Evolutionary conservation across 2,113 vertebrate species (phyloP).

Genomic region (Erythrolamprus reginae): DNA sequence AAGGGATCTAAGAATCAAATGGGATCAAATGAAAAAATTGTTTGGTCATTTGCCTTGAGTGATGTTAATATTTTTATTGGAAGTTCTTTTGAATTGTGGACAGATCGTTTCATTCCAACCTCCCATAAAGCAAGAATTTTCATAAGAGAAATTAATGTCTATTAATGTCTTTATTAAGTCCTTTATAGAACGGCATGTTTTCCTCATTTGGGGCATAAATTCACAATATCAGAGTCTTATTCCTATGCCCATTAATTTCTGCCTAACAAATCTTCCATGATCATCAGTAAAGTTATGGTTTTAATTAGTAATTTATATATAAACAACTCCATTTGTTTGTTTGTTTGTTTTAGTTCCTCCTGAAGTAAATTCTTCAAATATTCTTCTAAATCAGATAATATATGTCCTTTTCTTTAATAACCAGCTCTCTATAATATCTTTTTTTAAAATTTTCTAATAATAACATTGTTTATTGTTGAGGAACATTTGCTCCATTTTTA

Average conservation of each 20-base stretch:
- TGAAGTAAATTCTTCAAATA: not conserved
- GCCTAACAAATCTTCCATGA: not conserved
- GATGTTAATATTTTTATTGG: not conserved
- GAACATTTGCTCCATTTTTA: not conserved
- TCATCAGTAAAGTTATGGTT: not conserved
- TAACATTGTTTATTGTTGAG: not conserved
- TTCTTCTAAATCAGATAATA: not conserved
- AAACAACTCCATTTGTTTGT: not conserved
- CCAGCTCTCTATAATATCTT: not conserved
- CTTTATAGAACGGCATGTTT: not conserved
- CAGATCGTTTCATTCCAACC: not conserved
- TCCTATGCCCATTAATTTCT: not conserved
- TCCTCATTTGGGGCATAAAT: not conserved
- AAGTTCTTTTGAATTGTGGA: not conserved
- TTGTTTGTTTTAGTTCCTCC: not conserved
- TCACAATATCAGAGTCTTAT: not conserved
- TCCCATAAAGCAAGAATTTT: not conserved
- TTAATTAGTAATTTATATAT: not conserved
- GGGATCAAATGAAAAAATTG: not conserved
- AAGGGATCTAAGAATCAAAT: too few species aligned
- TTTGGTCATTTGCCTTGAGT: not conserved
- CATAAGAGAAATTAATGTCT: not conserved
- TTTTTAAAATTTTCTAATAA: not conserved
- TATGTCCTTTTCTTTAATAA: not conserved
- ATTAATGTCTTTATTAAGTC: not conserved